Evolutionary conservation across 2,888 invertebrate genomes (phyloP).

Genomic region (Cephus rjabovi): DNA sequence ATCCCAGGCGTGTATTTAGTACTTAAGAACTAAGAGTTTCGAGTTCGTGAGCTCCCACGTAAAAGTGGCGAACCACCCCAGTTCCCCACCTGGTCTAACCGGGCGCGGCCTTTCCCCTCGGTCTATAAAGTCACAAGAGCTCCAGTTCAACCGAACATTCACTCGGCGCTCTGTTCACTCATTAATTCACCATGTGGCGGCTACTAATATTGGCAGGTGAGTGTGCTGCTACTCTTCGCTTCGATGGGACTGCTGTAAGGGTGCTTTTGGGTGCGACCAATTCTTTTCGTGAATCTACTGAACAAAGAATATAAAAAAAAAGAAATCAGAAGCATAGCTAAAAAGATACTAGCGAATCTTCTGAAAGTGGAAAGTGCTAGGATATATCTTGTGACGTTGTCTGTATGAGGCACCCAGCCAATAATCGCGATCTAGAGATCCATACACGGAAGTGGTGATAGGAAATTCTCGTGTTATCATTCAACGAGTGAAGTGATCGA

Average conservation of each 20-base stretch:
- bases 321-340: slow-evolving; percentile 32
- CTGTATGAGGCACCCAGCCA: background rate
- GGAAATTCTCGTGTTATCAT: background rate
- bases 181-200: slow-evolving; percentile 60
- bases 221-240: slow-evolving; percentile 32
- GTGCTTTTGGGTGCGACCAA: background rate
- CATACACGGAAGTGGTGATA: background rate
- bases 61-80: slow-evolving; percentile 58
- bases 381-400: background rate
- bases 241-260: slow-evolving; percentile 15
- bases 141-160: slow-evolving; percentile 60
- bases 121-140: slow-evolving; percentile 63
- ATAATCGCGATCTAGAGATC: background rate
- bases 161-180: slow-evolving; percentile 56
- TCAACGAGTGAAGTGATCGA: background rate
- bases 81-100: slow-evolving; percentile 44
- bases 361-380: background rate
- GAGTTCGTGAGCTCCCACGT: slow-evolving; percentile 31
- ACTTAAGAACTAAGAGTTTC: background rate
- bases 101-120: slow-evolving; percentile 64
- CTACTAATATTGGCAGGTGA: slow-evolving; percentile 63
- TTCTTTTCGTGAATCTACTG: slow-evolving; percentile 1
- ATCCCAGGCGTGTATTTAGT: slow-evolving; percentile 34
- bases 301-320: slow-evolving; percentile 4
- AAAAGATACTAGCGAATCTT: background rate